These are phyloP conservation scores for Cheilosia pagana DNA, from an alignment of 2,888 invertebrate genomes.

Conservation along the genomic window DNA sequence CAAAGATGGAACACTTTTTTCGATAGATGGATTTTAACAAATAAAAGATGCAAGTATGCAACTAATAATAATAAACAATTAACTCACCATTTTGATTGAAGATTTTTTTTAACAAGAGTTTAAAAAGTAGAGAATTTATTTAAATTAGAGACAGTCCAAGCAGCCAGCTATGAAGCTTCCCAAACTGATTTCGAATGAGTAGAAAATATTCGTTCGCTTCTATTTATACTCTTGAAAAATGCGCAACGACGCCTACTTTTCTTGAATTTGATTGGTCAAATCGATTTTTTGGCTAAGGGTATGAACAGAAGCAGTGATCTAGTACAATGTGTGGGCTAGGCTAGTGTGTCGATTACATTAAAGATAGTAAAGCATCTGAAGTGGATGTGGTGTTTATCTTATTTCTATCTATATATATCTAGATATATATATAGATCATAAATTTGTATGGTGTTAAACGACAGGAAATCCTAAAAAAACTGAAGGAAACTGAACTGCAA, in stretches of 20 bases:
- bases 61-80: neutral
- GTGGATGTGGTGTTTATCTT: no score
- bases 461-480: no score
- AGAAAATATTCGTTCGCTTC: slow-evolving; percentile 83
- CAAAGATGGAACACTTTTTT: neutral
- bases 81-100: slow-evolving; percentile 67
- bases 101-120: slow-evolving; percentile 63
- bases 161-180: slow-evolving; percentile 88
- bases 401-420: no score
- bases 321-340: slow-evolving; percentile 23
- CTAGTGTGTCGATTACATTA: slow-evolving; percentile 10
- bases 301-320: slow-evolving; percentile 26
- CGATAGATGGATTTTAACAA: neutral
- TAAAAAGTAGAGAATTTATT: slow-evolving; percentile 79
- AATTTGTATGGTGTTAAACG: no score
- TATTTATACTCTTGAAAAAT: slow-evolving; percentile 85
- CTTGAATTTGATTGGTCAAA: slow-evolving; percentile 70
- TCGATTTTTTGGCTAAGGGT: slow-evolving; percentile 47
- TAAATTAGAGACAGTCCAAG: slow-evolving; percentile 83
- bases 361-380: neutral
- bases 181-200: slow-evolving; percentile 86
- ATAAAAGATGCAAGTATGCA: neutral
- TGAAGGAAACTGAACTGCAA: no score
- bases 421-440: no score
- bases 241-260: slow-evolving; percentile 77